Evolutionary conservation across 2,888 invertebrate genomes (phyloP), one percentile per base, ranked within the genome.

Genomic region (Phalera bucephala): DNA sequence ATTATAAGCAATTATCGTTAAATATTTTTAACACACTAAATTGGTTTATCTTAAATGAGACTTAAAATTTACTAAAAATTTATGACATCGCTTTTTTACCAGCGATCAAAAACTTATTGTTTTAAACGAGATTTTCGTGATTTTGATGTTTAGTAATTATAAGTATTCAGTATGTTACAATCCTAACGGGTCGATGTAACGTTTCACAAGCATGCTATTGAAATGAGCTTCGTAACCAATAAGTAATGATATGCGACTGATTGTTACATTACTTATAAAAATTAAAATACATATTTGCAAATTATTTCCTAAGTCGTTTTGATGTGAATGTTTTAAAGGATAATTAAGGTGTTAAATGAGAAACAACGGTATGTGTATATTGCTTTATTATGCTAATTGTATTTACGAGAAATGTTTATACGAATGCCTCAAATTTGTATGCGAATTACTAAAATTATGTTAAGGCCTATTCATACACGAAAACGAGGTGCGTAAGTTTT

Each of bases 191-290:
- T 8, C n/a, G 9, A 31, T 17, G 17, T 17, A n/a, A n/a, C n/a
- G n/a, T n/a, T n/a, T n/a, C n/a, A n/a, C n/a, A n/a, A n/a, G n/a
- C n/a, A n/a, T n/a, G n/a, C n/a, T n/a, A 17, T 17, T 17, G 5
- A 17, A 17, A 17, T 53, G 77, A 76, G 70, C 75, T 77, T 76
- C 45, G 47, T 68, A 68, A 56, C 43, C 58, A 56, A 55, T 71
- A 71, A 66, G 57, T 58, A 45, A 52, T 45, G 50, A 61, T 35
- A 52, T 50, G 61, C 60, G 76, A 79, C 77, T 79, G 76, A 79
- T 62, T 69, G 64, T 73, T 67, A 64, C 61, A 49, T 41, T 52
- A 46, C 52, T n/a, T n/a, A n/a, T n/a, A n/a, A n/a, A n/a, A 17
- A 17, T 17, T 3, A 17, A 3, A 17, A 5, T 3, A 17, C 3